Evolutionary conservation across 2,888 invertebrate genomes (phyloP).

Genomic region (Clanis bilineata): DNA sequence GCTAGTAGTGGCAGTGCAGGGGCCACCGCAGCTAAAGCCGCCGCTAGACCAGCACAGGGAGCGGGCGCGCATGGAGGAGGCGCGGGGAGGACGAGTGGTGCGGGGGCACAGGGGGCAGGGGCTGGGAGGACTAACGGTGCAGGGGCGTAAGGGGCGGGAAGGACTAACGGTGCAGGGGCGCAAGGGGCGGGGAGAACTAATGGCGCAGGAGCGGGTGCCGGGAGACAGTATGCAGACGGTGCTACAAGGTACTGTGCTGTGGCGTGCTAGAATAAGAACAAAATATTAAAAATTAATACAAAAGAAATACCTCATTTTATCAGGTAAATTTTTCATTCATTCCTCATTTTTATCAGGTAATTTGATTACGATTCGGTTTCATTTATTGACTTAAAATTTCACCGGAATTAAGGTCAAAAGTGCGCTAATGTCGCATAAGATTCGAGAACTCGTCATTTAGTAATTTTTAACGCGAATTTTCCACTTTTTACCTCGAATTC

Average conservation of each 20-base stretch:
- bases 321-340: background rate
- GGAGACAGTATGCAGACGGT: conserved; percentile 10
- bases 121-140: conserved; percentile 30
- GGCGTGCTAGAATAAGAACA: background rate
- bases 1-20: conserved; percentile 38
- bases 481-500: too few relatives aligned
- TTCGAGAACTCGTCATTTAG: too few relatives aligned
- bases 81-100: conserved; percentile 6
- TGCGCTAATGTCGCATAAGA: too few relatives aligned
- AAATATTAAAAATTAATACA: background rate
- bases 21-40: conserved; percentile 35
- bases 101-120: conserved; percentile 17
- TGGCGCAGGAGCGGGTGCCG: conserved; percentile 23
- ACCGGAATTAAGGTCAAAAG: too few relatives aligned
- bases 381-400: too few relatives aligned
- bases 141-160: conserved; percentile 19
- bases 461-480: too few relatives aligned
- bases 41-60: background rate
- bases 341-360: too few relatives aligned
- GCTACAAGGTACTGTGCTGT: conserved; percentile 24
- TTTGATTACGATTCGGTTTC: too few relatives aligned
- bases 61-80: conserved; percentile 22
- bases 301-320: background rate
- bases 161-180: background rate
- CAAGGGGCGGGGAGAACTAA: conserved; percentile 26